Evolutionary conservation across 2,113 vertebrate species (phyloP).

Genomic region (Xiphophorus maculatus): DNA sequence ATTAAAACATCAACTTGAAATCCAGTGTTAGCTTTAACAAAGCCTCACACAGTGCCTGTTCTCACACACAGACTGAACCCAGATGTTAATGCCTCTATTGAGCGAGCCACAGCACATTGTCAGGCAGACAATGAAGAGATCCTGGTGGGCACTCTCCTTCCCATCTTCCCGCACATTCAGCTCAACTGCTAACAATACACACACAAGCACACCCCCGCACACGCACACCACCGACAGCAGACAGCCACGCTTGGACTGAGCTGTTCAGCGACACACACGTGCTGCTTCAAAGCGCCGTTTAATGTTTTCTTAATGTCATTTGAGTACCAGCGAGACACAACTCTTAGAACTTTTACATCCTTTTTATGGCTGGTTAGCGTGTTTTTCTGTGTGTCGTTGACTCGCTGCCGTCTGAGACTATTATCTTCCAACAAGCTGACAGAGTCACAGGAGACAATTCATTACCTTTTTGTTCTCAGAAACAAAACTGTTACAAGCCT

Average conservation of each 20-base stretch:
- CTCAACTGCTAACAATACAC: conserved; percentile 36
- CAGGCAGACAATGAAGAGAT: conserved; percentile 71
- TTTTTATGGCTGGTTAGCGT: background rate
- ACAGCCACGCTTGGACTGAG: background rate
- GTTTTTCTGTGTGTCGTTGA: background rate
- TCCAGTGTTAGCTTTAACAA: conserved; percentile 41
- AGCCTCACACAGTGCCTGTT: conserved; percentile 8
- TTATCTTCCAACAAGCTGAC: background rate
- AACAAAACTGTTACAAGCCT: background rate
- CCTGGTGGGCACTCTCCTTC: conserved; percentile 65
- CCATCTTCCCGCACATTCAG: conserved; percentile 43
- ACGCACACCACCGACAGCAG: background rate
- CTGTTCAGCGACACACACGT: background rate
- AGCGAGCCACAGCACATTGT: conserved; percentile 79
- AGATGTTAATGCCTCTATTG: conserved; percentile 81
- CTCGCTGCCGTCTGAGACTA: background rate
- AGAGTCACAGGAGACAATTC: too few species aligned
- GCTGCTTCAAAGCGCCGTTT: conserved; percentile 1
- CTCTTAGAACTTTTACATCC: background rate
- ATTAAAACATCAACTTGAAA: conserved; percentile 14
- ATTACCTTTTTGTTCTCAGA: background rate
- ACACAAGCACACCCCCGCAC: background rate
- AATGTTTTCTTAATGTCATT: background rate
- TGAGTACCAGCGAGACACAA: background rate
- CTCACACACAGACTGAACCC: conserved; percentile 38